Evolutionary conservation across 1,140 invertebrate species (phyloP).

Genomic region (Sarcophaga peregrina): DNA sequence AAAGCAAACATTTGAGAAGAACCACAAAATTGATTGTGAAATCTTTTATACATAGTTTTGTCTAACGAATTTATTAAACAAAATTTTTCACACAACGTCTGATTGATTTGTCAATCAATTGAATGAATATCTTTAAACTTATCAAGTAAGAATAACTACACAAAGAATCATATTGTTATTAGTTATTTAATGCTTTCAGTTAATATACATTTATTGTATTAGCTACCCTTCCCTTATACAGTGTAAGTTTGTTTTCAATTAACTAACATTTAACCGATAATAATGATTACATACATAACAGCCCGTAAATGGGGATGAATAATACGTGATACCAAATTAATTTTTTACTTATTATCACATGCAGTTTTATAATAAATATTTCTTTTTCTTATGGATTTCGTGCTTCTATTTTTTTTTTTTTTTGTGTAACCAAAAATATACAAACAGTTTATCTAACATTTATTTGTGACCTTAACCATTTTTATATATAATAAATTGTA

Average conservation of each 20-base stretch:
- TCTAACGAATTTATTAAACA: background rate
- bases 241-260: background rate
- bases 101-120: background rate
- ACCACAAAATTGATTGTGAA: background rate
- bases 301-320: background rate
- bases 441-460: background rate
- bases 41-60: background rate
- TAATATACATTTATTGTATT: background rate
- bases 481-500: background rate
- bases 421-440: background rate
- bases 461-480: background rate
- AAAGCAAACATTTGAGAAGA: background rate
- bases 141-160: background rate
- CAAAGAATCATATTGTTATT: background rate
- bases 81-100: background rate
- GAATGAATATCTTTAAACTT: conserved; percentile 1
- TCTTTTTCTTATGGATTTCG: background rate
- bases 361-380: conserved; percentile 6
- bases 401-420: too few species aligned
- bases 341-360: conserved; percentile 2
- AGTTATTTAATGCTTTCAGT: background rate
- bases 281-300: background rate
- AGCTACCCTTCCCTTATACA: background rate
- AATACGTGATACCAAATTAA: background rate
- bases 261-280: background rate